Evolutionary conservation across 2,888 invertebrate species (phyloP).

Genomic region (Leptinotarsa peninsularis): DNA sequence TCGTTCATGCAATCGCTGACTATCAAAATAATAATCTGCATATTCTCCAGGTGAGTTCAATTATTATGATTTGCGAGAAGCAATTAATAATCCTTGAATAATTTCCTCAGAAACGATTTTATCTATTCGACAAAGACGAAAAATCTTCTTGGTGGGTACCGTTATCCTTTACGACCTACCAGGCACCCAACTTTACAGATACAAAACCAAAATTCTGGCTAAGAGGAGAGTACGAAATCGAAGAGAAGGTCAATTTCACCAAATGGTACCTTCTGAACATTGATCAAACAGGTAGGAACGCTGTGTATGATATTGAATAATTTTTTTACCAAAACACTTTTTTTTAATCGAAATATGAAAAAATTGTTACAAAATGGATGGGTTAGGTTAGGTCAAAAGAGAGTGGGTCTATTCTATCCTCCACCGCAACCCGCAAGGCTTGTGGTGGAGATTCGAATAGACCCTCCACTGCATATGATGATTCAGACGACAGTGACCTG

Average conservation of each 20-base stretch:
- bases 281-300: conserved; percentile 71
- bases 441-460: no score
- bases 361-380: no score
- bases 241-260: conserved; percentile 52
- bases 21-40: conserved; percentile 61
- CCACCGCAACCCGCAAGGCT: no score
- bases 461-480: no score
- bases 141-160: conserved; percentile 68
- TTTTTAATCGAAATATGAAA: no score
- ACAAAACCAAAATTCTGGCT: conserved; percentile 69
- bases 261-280: conserved; percentile 76
- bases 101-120: conserved; percentile 59
- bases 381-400: no score
- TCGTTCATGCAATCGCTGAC: conserved; percentile 70
- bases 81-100: conserved; percentile 25
- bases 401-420: no score
- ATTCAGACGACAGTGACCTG: no score
- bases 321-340: not conserved
- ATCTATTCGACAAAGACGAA: conserved; percentile 52
- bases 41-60: conserved; percentile 62
- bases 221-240: conserved; percentile 61
- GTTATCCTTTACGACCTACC: conserved; percentile 65
- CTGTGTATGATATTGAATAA: not conserved
- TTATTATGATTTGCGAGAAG: conserved; percentile 10
- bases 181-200: conserved; percentile 59